These are phyloP conservation scores for Ceratina japonica DNA, from an alignment of 1,140 invertebrate genomes.

Conservation along the genomic window DNA sequence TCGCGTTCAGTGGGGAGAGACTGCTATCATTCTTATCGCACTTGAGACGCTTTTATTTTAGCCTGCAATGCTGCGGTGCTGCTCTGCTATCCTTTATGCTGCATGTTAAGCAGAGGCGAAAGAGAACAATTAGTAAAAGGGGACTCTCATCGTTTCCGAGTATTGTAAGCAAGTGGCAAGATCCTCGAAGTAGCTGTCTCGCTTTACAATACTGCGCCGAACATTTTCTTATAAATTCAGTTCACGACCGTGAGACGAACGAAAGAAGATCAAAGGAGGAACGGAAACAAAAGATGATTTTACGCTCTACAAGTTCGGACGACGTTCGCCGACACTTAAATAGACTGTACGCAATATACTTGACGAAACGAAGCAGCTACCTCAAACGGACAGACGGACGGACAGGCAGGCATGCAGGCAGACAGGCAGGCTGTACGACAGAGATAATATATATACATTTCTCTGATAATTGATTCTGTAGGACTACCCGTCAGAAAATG, in stretches of 20 bases:
- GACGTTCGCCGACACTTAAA: not conserved
- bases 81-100: slow-evolving; percentile 78
- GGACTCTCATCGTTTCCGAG: slow-evolving; percentile 45
- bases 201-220: slow-evolving; percentile 10
- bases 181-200: slow-evolving; percentile 54
- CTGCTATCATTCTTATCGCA: slow-evolving; percentile 68
- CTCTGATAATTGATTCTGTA: slow-evolving; percentile 34
- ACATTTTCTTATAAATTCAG: not conserved
- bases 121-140: slow-evolving; percentile 76
- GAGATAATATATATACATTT: slow-evolving; percentile 46
- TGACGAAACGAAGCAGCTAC: slow-evolving; percentile 52
- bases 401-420: slow-evolving; percentile 64
- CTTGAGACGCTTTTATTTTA: slow-evolving; percentile 67
- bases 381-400: slow-evolving; percentile 67
- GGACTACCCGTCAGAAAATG: slow-evolving; percentile 31
- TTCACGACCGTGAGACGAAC: not conserved
- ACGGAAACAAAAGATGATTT: not conserved
- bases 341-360: slow-evolving; percentile 2
- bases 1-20: slow-evolving; percentile 49
- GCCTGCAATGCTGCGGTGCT: slow-evolving; percentile 71
- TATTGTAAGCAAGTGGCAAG: slow-evolving; percentile 46
- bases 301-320: not conserved
- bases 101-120: slow-evolving; percentile 78
- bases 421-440: slow-evolving; percentile 58
- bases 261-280: not conserved